Base-by-base conservation (phyloP, 2,888 invertebrate genomes). In the Lasius platythorax region DNA sequence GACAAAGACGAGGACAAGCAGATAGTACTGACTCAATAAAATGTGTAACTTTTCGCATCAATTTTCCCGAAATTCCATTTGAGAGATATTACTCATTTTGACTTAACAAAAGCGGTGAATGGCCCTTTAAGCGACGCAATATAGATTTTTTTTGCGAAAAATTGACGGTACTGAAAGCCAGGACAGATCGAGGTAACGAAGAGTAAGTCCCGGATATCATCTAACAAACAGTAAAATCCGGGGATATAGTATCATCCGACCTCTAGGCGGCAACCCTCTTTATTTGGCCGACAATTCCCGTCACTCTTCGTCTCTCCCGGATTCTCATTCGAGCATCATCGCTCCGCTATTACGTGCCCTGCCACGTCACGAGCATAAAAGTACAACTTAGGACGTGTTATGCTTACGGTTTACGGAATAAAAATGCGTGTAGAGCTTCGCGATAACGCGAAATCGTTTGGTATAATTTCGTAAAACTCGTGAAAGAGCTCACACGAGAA, bases 321-420 rank as follows among this genome's bases (percentile, higher is more conserved):
- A 87, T 75, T 82, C 73, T 74, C 87, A 85, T 90, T 83, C 84
- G 56, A 3, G 33, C 73, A 30, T 64, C 82, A 82, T 67, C 83
- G 79, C 66, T 37, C 15, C 66, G 46, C 56, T 82, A 33, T 82
- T 88, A 67, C 87, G 12, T 83, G 33, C 86, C 83, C 78, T 75
- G 5, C 82, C 87, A 72, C 85, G 83, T 83, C 87, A 85, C 56
- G 86, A 79, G 72, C 90, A 88, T 92, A 92, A 92, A 92, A 92
- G 87, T 91, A 91, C 91, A 91, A 91, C 85, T 82, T 58, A 64
- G 70, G 67, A 33, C 66, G 46, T 64, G 70, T 78, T 74, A 64
- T 75, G 74, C 50, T 28, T 30, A 23, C 81, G 78, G 89, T 84
- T 88, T 84, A 86, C 75, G 85, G 84, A 37, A 78, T n/a, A 61